Evolutionary conservation across 1,140 invertebrate species (phyloP).

Genomic region (Sinella curviseta): DNA sequence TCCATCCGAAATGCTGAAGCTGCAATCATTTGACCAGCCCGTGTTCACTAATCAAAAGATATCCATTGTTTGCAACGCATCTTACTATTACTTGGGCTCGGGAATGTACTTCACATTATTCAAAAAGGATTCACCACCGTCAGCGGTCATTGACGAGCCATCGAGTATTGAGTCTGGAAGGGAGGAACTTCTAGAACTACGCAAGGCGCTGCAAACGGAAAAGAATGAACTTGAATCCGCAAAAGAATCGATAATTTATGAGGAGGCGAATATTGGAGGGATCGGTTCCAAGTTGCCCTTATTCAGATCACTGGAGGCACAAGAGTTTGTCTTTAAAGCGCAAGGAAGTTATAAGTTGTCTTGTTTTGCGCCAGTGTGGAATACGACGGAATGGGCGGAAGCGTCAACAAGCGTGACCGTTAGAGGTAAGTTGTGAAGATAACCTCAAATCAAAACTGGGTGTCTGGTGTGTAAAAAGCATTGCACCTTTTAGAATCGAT

Average conservation of each 20-base stretch:
- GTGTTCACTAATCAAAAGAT: constrained; percentile 7
- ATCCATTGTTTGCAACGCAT: constrained; percentile 9
- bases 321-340: neutral
- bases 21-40: neutral
- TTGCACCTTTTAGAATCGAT: constrained; percentile 22
- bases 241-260: neutral
- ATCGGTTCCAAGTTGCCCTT: neutral
- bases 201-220: neutral
- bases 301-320: neutral
- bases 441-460: too few relatives aligned
- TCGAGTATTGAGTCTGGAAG: neutral
- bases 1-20: neutral
- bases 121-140: neutral
- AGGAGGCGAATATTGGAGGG: neutral
- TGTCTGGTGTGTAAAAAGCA: neutral
- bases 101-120: constrained; percentile 1
- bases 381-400: constrained; percentile 36
- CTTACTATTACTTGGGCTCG: constrained; percentile 4
- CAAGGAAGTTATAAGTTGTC: constrained; percentile 19
- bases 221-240: constrained; percentile 1
- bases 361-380: constrained; percentile 36
- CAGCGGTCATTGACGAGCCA: neutral
- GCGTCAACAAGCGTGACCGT: constrained; percentile 3
- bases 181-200: neutral
- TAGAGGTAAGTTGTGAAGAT: neutral